Evolutionary conservation across 2,797 vertebrate genomes (phyloP), one percentile per base, ranked within the genome.

Genomic region (Gymnothorax reevesii): DNA sequence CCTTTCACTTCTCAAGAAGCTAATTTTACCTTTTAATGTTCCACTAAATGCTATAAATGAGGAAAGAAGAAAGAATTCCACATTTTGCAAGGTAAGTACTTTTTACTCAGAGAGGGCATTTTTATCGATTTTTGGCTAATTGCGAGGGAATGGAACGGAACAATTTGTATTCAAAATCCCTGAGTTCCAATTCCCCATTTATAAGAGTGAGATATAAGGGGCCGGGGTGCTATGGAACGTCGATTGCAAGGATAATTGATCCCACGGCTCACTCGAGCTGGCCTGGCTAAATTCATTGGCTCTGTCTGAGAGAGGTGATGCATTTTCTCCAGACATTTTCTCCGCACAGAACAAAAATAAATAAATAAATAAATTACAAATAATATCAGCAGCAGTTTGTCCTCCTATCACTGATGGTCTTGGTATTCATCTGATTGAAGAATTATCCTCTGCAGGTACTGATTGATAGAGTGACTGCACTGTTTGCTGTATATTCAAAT

Each of bases 391-490:
- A 52, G 59, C 13, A 2, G 17, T 80, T 20, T 71, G 25, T 55
- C 42, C 52, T 42, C n/a, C 77, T 55, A 49, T 60, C 59, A 80
- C 86, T 49, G 12, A 75, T 42, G 25, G 49, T 7, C 59, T 73
- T 75, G 27, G 86, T 80, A 86, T 88, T 87, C 89, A 71, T 7
- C 89, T 87, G 83, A 22, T 89, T 95, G 93, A 94, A 94, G 91
- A 92, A 94, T 94, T 91, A 92, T 90, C 86, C 91, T 94, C 90
- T 73, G 91, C 89, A 88, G 90, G 20, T 13, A 91, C 87, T 82
- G 90, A 90, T 91, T 42, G 5, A 75, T 12, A 75, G 91, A 91
- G 92, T 90, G 88, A 89, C 85, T 88, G 87, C 88, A 52, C 85
- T 66, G 71, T 90, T 33, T 60, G 90, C 90, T 92, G 92, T 91